Percentiles rank a stretch among this genome's conserved stretches.
phyloP scores from a whole-genome alignment of 2,797 vertebrate species.

The Hirundo rustica region DNA sequence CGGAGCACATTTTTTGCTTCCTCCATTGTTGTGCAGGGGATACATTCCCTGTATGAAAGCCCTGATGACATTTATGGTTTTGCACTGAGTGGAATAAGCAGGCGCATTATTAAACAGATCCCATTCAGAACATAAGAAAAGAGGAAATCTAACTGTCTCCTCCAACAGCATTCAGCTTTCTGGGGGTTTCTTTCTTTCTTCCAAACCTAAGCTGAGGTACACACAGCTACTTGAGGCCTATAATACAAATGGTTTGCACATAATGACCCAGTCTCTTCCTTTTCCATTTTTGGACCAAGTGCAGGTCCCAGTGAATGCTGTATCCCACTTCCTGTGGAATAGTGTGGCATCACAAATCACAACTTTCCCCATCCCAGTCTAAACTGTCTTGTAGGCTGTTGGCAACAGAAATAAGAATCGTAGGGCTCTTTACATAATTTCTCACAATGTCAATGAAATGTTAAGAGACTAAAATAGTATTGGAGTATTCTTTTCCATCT shows the following conservation, averaged over 20 bases:
- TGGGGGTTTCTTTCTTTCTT: neutral
- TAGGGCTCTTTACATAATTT: conserved; percentile 6
- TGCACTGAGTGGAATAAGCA: neutral
- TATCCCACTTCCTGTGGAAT: neutral
- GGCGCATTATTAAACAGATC: neutral
- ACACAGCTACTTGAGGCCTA: neutral
- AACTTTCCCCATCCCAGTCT: neutral
- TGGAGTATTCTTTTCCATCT: conserved; percentile 18
- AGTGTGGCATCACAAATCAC: conserved; percentile 3
- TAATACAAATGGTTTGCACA: conserved; percentile 1
- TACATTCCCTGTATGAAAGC: neutral
- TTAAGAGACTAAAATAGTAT: conserved; percentile 11
- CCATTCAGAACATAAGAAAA: neutral
- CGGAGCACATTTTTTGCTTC: neutral
- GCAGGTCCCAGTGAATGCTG: neutral
- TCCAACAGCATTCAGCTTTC: neutral
- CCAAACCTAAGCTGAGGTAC: neutral
- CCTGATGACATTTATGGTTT: neutral
- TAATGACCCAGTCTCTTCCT: neutral
- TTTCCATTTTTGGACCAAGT: neutral
- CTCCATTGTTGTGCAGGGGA: neutral
- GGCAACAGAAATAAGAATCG: conserved; percentile 17
- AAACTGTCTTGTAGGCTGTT: neutral
- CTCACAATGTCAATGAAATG: neutral
- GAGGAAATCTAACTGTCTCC: neutral